These are phyloP conservation scores for Alosa alosa DNA, from an alignment of 2,113 vertebrate genomes.

Conservation along the genomic window DNA sequence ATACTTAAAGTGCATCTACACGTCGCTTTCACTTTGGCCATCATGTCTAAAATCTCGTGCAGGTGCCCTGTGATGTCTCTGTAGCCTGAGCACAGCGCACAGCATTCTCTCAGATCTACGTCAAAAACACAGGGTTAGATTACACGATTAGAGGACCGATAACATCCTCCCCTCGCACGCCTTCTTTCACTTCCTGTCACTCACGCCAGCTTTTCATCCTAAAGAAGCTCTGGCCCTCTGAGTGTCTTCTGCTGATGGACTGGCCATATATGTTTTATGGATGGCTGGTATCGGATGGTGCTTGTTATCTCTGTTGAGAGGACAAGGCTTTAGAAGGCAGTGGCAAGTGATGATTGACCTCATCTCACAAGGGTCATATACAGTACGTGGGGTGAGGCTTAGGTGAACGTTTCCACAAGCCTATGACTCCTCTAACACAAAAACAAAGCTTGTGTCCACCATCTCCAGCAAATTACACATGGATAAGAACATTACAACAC, in stretches of 20 bases:
- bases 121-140: constrained; percentile 47
- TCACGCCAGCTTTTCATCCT: neutral
- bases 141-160: constrained; percentile 44
- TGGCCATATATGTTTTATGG: constrained; percentile 33
- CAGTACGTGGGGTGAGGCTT: neutral
- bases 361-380: neutral
- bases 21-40: neutral
- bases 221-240: neutral
- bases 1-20: neutral
- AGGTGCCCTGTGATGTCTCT: neutral
- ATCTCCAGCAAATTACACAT: neutral
- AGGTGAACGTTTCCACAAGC: neutral
- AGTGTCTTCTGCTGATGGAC: constrained; percentile 22
- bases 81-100: neutral
- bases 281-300: constrained; percentile 38
- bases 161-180: neutral
- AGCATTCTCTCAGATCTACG: constrained; percentile 33
- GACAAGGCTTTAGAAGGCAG: constrained; percentile 4
- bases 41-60: neutral
- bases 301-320: constrained; percentile 28
- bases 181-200: neutral
- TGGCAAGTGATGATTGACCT: constrained; percentile 33
- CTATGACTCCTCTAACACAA: neutral
- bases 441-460: too few species aligned
- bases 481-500: neutral